A percentile compares a stretch with the other conserved stretches of the same genome.
Evolutionary conservation across 2,113 vertebrate genomes (phyloP).

Genomic region (Miniopterus natalensis): DNA sequence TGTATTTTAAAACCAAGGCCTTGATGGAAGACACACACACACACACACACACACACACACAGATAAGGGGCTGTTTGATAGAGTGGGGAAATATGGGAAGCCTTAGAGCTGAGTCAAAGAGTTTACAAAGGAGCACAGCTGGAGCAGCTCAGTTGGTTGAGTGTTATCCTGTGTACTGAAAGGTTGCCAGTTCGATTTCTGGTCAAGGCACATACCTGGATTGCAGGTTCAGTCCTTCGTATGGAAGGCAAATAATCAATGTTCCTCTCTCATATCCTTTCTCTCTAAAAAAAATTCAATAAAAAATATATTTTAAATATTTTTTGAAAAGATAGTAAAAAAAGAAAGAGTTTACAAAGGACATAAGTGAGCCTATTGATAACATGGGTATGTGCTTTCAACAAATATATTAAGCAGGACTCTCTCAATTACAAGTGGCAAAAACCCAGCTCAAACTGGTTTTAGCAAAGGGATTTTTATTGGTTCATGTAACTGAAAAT

Average conservation of each 20-base stretch:
- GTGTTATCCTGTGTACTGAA: too few relatives aligned
- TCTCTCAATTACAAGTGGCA: neutral
- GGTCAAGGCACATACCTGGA: too few relatives aligned
- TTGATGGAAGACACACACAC: conserved; percentile 2
- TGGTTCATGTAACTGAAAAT: neutral
- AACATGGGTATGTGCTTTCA: neutral
- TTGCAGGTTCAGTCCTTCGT: too few relatives aligned
- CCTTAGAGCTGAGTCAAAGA: neutral
- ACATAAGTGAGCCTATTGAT: neutral
- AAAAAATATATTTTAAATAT: too few relatives aligned
- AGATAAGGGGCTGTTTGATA: neutral
- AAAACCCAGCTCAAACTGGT: neutral
- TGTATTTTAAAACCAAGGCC: conserved; percentile 30
- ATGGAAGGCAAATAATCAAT: too few relatives aligned
- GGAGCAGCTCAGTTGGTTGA: too few relatives aligned
- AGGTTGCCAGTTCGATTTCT: too few relatives aligned
- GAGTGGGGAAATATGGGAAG: neutral
- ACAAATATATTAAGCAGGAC: neutral
- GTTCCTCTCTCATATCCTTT: too few relatives aligned
- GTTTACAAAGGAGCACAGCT: neutral
- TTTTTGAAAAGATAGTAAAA: too few relatives aligned
- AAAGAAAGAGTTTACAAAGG: neutral
- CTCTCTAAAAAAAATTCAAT: too few relatives aligned
- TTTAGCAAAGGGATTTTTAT: neutral
- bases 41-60: neutral